Evolutionary conservation across 1,140 invertebrate genomes (phyloP), one percentile per base, ranked within the genome.

Genomic region (Zelostemma sp.): DNA sequence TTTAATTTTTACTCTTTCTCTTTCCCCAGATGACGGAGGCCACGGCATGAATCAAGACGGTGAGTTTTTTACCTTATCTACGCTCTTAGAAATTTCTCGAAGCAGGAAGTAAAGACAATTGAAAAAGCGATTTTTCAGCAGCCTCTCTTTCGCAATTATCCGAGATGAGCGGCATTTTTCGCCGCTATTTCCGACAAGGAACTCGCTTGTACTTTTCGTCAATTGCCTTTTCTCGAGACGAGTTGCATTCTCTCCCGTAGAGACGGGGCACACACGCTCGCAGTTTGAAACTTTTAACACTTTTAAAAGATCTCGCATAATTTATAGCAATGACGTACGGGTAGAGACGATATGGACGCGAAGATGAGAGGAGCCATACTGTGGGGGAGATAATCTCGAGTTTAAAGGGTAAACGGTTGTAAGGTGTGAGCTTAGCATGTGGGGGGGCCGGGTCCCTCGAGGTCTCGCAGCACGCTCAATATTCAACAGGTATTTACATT

Each of bases 401-500:
- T 80, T 80, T 79, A 81, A 80, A 80, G 72, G 77, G 73, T 79
- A 78, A 80, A 79, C 74, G 72, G 66, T 68, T 65, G 77, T 75
- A 69, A 80, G 80, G 80, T 81, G 78, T 74, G 78, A 79, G 75
- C 47, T 12, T 33, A 68, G 60, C 55, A 55, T 68, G 70, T 64
- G 64, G 65, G 70, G 64, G 67, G 33, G 68, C 67, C 74, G 72
- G 63, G 57, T 72, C 69, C 69, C 73, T 74, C 71, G 68, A 67
- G 75, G 70, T 72, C 67, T 57, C 60, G 46, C 70, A 67, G 60
- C 68, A 38, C 65, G 74, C 74, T 80, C 80, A 80, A 81, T 82
- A 80, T 83, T 82, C 76, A 82, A 80, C 80, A 79, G 80, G 72
- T 83, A 84, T 84, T 84, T 83, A 82, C 81, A 82, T 83, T 84